Evolutionary conservation across 2,113 vertebrate genomes (phyloP).

Genomic region (Pomatostomus ruficeps): DNA sequence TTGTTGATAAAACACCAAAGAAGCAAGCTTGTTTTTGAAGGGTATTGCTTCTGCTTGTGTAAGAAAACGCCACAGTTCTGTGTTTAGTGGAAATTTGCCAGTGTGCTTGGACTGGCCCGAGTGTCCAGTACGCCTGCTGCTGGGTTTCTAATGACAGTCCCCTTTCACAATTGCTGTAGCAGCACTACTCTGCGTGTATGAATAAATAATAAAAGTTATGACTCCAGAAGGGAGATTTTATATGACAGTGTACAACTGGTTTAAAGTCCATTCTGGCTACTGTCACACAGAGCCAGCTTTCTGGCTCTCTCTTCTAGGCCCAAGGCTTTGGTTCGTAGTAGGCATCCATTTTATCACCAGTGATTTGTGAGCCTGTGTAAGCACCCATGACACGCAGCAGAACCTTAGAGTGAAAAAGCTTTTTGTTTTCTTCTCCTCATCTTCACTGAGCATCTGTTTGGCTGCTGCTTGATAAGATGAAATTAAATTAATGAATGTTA

Average conservation of each 20-base stretch:
- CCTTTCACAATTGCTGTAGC: neutral
- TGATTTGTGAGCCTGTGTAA: neutral
- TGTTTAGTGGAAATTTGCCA: neutral
- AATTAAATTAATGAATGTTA: constrained; percentile 36
- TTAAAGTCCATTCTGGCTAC: neutral
- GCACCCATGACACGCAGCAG: neutral
- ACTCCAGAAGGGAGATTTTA: neutral
- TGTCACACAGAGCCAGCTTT: neutral
- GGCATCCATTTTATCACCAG: neutral
- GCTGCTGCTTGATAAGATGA: neutral
- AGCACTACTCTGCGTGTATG: neutral
- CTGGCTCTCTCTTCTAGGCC: neutral
- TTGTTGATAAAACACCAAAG: neutral
- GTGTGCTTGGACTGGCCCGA: neutral
- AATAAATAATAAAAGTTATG: neutral
- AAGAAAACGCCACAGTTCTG: neutral
- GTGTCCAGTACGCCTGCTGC: neutral
- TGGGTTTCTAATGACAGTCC: neutral
- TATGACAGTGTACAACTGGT: neutral
- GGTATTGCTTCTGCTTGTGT: neutral
- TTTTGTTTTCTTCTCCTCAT: constrained; percentile 40
- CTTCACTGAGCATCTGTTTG: constrained; percentile 5
- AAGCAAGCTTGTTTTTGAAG: neutral
- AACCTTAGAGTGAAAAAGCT: constrained; percentile 34
- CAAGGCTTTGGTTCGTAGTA: neutral